Evolutionary conservation across 2,113 vertebrate species (phyloP), one percentile per base, ranked within the genome.

Genomic region (Thermophis baileyi): DNA sequence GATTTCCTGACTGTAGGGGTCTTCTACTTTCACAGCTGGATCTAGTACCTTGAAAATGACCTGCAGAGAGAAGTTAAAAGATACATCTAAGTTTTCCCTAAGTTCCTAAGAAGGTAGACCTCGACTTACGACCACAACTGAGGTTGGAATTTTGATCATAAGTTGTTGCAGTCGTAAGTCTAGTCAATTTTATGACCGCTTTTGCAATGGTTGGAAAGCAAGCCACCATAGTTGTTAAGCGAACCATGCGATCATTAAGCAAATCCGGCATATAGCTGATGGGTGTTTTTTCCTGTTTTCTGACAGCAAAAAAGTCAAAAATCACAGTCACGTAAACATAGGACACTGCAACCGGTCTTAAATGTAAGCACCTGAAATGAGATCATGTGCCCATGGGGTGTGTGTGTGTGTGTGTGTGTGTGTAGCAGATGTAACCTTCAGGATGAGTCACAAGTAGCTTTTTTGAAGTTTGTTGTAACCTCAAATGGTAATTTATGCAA

Each of bases 21-120:
- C 98, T 54, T 97, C 98, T 91, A 98, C 97, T 0, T 97, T 97
- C 91, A 99, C 98, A 63, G 98, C 97, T 47, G 98, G 98, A 93
- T 99, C 98, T 94, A 99, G 95, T 86, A 99, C 98, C 97, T 98
- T 99, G 95, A 98, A 99, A 96, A 99, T 98, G 20, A 99, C 98
- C 98, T 99, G 89, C n/a, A 4, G 16, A 54, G 57, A 40, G 81
- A 94, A 10, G 6, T 2, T 50, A n/a, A 53, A 4, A 53, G 8
- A 51, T 46, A 20, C 2, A 49, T 25, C 5, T 24, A 74, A 51
- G 6, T 12, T 49, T 87, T 91, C 18, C 40, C 20, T 60, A 24
- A 47, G 25, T 3, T 22, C 35, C 74, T 9, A 40, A 81, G 35
- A 22, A 69, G 30, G 30, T n/a, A 69, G 63, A 4, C 30, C 16